Evolutionary conservation across 1,140 invertebrate species (phyloP).

Genomic region (Euura lappo): DNA sequence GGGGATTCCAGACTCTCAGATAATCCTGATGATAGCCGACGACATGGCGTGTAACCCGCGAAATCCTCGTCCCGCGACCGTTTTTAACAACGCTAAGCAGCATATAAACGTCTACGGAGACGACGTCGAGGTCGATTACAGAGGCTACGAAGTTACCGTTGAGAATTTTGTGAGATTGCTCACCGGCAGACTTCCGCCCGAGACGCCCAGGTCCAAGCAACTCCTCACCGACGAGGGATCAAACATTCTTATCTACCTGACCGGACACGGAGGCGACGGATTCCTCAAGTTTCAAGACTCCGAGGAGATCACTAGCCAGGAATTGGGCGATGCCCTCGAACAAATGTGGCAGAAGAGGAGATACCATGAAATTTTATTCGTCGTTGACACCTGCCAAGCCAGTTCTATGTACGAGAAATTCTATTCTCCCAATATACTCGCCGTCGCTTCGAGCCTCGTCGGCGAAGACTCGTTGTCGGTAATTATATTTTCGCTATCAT

Average conservation of each 20-base stretch:
- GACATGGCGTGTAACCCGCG: constrained; percentile 99
- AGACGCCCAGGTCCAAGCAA: constrained; percentile 94
- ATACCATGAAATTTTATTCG: constrained; percentile 98
- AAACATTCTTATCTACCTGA: constrained; percentile 97
- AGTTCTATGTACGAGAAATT: constrained; percentile 98
- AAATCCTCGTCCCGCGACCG: constrained; percentile 96
- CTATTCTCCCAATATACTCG: constrained; percentile 97
- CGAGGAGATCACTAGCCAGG: constrained; percentile 98
- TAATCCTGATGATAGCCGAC: constrained; percentile 98
- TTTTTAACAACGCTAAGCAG: constrained; percentile 98
- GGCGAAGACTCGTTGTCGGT: constrained; percentile 98
- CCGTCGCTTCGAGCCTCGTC: constrained; percentile 95
- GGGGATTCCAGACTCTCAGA: constrained; percentile 96
- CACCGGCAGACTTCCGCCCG: constrained; percentile 88
- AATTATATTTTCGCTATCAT: constrained; percentile 50
- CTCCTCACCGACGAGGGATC: constrained; percentile 95
- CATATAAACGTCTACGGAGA: constrained; percentile 99
- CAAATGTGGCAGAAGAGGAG: constrained; percentile 99
- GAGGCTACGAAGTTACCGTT: constrained; percentile 97
- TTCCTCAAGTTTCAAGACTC: constrained; percentile 99
- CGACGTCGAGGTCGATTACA: constrained; percentile 99
- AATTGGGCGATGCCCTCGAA: constrained; percentile 97
- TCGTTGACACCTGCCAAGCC: constrained; percentile 99
- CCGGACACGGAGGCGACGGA: constrained; percentile 97
- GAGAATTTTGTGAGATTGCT: constrained; percentile 98